Percentiles rank a stretch among this genome's conserved stretches.
Evolutionary conservation across 2,113 vertebrate genomes (phyloP).

Genomic region (Cyprinus carpio): DNA sequence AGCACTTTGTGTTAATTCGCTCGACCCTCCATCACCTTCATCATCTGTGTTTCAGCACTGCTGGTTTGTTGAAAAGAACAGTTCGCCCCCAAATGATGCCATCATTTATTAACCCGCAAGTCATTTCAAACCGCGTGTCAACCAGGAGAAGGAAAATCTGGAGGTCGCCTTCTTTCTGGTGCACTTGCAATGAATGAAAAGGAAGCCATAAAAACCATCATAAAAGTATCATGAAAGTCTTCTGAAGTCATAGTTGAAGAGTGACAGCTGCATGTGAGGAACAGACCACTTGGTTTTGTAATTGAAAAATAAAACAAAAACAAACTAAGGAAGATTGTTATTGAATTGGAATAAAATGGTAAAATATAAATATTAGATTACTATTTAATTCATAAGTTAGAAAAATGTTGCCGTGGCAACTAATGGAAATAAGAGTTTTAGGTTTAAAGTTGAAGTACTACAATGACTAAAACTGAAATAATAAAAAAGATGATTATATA

Average conservation of each 20-base stretch:
- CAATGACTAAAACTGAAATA: neutral
- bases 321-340: neutral
- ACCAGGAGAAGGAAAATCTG: neutral
- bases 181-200: neutral
- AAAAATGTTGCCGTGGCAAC: neutral
- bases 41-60: neutral
- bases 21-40: neutral
- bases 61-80: neutral
- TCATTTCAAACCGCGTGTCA: neutral
- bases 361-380: neutral
- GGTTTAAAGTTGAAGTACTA: neutral
- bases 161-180: neutral
- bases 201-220: neutral
- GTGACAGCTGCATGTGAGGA: neutral
- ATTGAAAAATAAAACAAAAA: neutral
- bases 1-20: neutral
- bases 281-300: neutral
- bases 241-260: neutral
- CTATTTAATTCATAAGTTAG: accelerated
- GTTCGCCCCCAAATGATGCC: neutral
- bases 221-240: neutral
- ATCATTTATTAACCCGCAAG: no score
- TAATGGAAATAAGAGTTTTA: neutral
- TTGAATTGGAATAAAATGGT: neutral
- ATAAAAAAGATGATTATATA: neutral